Percentiles rank a stretch among this genome's conserved stretches.
Evolutionary conservation across 2,888 invertebrate species (phyloP).

Genomic region (Chymomyza procnemis): DNA sequence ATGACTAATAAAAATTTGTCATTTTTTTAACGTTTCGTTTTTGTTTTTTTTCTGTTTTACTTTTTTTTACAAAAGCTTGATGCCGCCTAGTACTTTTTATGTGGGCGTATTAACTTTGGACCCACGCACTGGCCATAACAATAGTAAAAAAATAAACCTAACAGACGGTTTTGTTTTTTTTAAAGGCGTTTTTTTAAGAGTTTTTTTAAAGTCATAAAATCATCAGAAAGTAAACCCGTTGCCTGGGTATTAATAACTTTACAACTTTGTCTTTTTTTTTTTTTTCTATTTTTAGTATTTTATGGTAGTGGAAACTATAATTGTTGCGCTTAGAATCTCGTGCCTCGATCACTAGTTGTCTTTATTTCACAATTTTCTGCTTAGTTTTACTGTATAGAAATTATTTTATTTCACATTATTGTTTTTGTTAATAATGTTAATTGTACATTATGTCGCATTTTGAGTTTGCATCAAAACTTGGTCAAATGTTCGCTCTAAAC

Average conservation of each 20-base stretch:
- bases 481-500: no score
- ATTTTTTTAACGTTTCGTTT: conserved; percentile 29
- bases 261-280: neutral
- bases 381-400: no score
- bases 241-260: neutral
- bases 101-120: conserved; percentile 56
- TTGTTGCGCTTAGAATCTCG: no score
- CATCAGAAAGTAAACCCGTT: conserved; percentile 61
- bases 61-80: neutral
- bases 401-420: no score
- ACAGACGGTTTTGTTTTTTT: neutral
- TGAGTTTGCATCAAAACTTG: no score
- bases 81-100: conserved; percentile 1
- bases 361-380: no score
- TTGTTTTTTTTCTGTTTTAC: neutral
- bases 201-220: conserved; percentile 64
- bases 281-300: conserved; percentile 12
- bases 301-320: neutral
- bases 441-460: no score
- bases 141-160: neutral
- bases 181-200: conserved; percentile 47
- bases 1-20: conserved; percentile 71
- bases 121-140: conserved; percentile 46
- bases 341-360: no score
- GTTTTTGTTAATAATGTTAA: no score